These are phyloP conservation scores for Nanorana parkeri DNA, from an alignment of 2,113 vertebrate species.

Conservation along the genomic window DNA sequence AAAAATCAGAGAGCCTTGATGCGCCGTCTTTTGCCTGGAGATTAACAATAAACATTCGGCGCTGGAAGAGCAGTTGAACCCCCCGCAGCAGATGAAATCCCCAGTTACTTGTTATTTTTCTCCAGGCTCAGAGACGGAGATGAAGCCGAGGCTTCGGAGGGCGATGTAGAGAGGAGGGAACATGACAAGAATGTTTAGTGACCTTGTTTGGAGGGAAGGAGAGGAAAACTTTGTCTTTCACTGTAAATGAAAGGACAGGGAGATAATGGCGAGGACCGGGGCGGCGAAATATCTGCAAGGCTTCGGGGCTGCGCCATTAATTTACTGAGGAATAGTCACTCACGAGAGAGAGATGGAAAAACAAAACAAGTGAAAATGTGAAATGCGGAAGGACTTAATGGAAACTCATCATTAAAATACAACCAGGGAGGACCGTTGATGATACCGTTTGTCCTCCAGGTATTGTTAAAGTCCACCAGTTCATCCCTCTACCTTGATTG, in stretches of 20 bases:
- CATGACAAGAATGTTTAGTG: conserved; percentile 52
- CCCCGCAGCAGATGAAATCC: conserved; percentile 49
- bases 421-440: too few species aligned
- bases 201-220: conserved; percentile 30
- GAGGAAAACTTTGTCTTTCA: conserved; percentile 6
- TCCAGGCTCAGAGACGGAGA: conserved; percentile 43
- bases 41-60: conserved; percentile 25
- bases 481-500: too few species aligned
- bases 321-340: too few species aligned
- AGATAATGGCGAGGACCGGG: conserved; percentile 14
- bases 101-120: conserved; percentile 56
- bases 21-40: conserved; percentile 8
- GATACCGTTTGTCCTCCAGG: too few species aligned
- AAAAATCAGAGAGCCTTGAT: not conserved
- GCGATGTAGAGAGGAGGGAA: conserved; percentile 16
- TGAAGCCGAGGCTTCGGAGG: conserved; percentile 30
- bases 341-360: too few species aligned
- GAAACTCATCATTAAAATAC: too few species aligned
- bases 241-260: not conserved
- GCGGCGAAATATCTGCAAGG: not conserved
- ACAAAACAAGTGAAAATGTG: too few species aligned
- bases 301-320: not conserved
- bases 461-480: too few species aligned
- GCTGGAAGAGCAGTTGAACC: conserved; percentile 48
- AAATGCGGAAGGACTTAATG: too few species aligned